phyloP scores from a whole-genome alignment of 2,888 invertebrate species.

The Cantharis nigra region DNA sequence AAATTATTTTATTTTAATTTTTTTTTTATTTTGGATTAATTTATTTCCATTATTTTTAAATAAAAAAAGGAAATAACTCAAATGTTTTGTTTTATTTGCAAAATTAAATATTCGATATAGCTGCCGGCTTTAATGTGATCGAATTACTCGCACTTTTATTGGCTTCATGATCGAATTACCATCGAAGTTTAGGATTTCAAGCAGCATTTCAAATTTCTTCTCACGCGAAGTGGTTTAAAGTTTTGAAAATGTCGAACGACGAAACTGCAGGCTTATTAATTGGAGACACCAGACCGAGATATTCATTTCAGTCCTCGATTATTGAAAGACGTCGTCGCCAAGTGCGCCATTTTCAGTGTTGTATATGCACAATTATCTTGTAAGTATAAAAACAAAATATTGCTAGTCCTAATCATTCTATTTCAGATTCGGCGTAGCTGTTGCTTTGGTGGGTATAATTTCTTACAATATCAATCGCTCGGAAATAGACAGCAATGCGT shows the following conservation, averaged over 20 bases:
- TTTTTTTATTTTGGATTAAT: too few species aligned
- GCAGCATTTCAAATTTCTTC: background rate
- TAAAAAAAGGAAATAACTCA: too few species aligned
- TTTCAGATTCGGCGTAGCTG: slow-evolving; percentile 39
- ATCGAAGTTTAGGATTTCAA: slow-evolving; percentile 7
- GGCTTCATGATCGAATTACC: slow-evolving; percentile 45
- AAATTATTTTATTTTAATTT: too few species aligned
- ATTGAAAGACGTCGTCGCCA: slow-evolving; percentile 58
- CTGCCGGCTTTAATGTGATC: background rate
- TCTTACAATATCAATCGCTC: slow-evolving; percentile 15
- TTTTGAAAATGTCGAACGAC: slow-evolving; percentile 30
- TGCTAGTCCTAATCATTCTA: too few species aligned
- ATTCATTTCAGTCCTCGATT: slow-evolving; percentile 60
- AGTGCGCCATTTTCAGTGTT: slow-evolving; percentile 70
- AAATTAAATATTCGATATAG: background rate
- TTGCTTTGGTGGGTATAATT: slow-evolving; percentile 34
- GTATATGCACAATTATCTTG: slow-evolving; percentile 70
- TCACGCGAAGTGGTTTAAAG: background rate
- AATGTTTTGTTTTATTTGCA: background rate
- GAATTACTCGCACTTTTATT: slow-evolving; percentile 35
- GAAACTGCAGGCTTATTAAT: slow-evolving; percentile 61
- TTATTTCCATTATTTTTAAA: too few species aligned
- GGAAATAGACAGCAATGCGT: background rate
- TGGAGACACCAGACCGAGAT: slow-evolving; percentile 54
- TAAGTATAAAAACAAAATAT: slow-evolving; percentile 57